phyloP scores from a whole-genome alignment of 2,797 vertebrate species.

The Chelon labrosus region DNA sequence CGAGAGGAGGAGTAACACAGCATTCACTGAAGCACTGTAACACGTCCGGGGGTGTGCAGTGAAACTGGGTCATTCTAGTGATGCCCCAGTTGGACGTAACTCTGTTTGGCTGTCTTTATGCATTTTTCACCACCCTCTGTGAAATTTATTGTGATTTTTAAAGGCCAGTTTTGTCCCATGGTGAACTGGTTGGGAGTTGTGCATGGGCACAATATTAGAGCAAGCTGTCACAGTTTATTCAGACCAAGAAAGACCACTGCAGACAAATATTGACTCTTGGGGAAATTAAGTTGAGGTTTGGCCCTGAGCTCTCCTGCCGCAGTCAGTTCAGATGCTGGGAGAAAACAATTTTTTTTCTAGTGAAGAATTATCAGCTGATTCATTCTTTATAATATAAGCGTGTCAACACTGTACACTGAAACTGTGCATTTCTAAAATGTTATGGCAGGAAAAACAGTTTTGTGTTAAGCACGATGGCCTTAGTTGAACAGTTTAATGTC shows the following conservation, averaged over 20 bases:
- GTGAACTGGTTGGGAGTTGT: constrained; percentile 15
- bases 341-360: neutral
- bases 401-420: too few species aligned
- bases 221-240: constrained; percentile 15
- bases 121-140: neutral
- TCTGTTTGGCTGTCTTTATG: neutral
- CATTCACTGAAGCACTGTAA: constrained; percentile 15
- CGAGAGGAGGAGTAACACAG: neutral
- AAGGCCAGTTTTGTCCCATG: constrained; percentile 14
- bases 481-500: neutral
- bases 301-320: neutral
- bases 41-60: constrained; percentile 13
- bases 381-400: neutral
- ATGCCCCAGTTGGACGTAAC: constrained; percentile 1
- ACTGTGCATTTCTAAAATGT: too few species aligned
- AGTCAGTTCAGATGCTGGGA: neutral
- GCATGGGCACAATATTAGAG: constrained; percentile 1
- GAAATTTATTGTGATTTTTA: constrained; percentile 5
- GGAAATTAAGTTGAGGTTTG: constrained; percentile 31
- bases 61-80: constrained; percentile 52
- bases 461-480: too few species aligned
- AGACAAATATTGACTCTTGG: constrained; percentile 28
- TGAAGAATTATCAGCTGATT: neutral
- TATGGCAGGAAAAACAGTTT: too few species aligned
- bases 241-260: constrained; percentile 27